phyloP scores from a whole-genome alignment of 2,888 invertebrate genomes.

The Diachrysia chrysitis region DNA sequence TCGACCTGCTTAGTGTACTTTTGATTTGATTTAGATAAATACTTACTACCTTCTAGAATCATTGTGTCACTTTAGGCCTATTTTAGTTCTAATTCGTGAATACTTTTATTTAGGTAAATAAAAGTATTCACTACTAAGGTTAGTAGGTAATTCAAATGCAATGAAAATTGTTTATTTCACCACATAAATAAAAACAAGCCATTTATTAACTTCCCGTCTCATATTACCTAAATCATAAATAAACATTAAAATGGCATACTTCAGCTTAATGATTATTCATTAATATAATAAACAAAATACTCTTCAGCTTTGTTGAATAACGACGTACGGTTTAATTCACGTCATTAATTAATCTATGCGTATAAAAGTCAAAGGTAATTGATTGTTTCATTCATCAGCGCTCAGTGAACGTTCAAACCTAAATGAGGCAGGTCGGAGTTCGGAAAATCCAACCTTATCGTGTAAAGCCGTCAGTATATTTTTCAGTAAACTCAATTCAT shows the following conservation, averaged over 20 bases:
- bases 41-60: too few species aligned
- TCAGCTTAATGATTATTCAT: neutral
- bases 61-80: too few species aligned
- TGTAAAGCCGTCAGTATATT: slow-evolving; percentile 41
- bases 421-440: slow-evolving; percentile 23
- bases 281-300: slow-evolving; percentile 13
- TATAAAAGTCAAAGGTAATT: slow-evolving; percentile 53
- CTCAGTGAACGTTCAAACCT: slow-evolving; percentile 13
- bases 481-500: slow-evolving; percentile 6
- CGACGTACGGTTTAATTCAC: slow-evolving; percentile 34
- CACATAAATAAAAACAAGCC: too few species aligned
- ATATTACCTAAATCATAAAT: neutral
- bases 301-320: slow-evolving; percentile 35
- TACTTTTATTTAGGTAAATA: too few species aligned
- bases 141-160: too few species aligned
- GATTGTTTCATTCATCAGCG: slow-evolving; percentile 48
- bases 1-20: too few species aligned
- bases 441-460: slow-evolving; percentile 19
- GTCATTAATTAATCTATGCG: slow-evolving; percentile 52
- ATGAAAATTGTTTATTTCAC: too few species aligned
- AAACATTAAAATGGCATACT: neutral
- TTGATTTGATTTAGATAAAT: too few species aligned
- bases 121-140: too few species aligned
- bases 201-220: neutral
- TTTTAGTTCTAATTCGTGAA: too few species aligned